Conservation (phyloP, 2,888 invertebrate species). For the Elmis aenea region DNA sequence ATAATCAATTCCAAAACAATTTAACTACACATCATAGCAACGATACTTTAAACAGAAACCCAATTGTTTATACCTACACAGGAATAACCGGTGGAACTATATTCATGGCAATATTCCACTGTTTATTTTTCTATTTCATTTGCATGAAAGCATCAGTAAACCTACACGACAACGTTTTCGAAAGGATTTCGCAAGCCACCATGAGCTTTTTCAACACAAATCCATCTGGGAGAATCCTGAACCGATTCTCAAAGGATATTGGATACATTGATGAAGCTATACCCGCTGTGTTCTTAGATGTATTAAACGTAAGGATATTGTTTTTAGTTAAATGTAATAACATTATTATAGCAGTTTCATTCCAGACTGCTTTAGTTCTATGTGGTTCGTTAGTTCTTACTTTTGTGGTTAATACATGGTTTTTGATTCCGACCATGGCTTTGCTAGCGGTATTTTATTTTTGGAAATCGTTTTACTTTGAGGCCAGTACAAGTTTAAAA, state of each 20-base stretch:
- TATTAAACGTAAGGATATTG: conserved; percentile 40
- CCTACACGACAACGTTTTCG: conserved; percentile 39
- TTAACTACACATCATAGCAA: too few species aligned
- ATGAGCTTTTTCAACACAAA: conserved; percentile 68
- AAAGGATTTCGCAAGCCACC: conserved; percentile 39
- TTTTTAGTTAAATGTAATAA: conserved; percentile 7
- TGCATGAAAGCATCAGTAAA: conserved; percentile 40
- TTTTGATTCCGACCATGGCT: conserved; percentile 61
- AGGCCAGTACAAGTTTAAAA: conserved; percentile 70
- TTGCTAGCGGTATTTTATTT: conserved; percentile 59
- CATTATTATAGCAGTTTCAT: conserved; percentile 19
- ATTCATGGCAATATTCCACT: conserved; percentile 35
- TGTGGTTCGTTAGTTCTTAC: conserved; percentile 45
- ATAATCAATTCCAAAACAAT: too few species aligned
- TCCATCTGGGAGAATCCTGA: conserved; percentile 59
- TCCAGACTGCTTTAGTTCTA: conserved; percentile 47
- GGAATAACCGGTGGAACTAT: conserved; percentile 47
- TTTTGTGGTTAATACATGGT: conserved; percentile 58
- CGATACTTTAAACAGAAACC: conserved; percentile 9
- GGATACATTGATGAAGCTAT: too few species aligned
- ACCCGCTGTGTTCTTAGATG: too few species aligned
- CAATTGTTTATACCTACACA: conserved; percentile 48
- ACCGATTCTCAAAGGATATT: conserved; percentile 67
- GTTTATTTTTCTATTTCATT: conserved; percentile 39
- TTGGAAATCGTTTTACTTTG: conserved; percentile 63